phyloP scores from a whole-genome alignment of 2,888 invertebrate species.

The Pheosia gnoma region DNA sequence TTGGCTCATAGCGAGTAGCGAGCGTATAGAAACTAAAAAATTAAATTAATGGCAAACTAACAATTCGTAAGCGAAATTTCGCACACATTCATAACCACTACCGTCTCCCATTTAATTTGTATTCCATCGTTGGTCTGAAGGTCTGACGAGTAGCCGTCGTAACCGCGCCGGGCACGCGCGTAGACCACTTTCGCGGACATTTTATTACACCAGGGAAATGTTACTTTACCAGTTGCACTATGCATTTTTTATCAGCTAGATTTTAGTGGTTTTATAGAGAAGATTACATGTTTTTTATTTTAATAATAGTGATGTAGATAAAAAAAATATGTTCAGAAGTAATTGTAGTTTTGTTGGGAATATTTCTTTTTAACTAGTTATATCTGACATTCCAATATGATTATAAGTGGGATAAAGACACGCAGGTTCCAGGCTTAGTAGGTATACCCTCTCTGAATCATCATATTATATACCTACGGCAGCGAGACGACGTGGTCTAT shows the following conservation, averaged over 20 bases:
- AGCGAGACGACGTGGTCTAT: too few relatives aligned
- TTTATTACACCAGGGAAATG: slow-evolving; percentile 20
- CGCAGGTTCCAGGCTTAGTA: too few relatives aligned
- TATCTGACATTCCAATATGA: too few relatives aligned
- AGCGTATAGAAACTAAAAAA: neutral
- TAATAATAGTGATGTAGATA: too few relatives aligned
- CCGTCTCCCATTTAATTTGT: slow-evolving; percentile 25
- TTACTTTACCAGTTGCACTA: slow-evolving; percentile 9
- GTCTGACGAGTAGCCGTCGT: slow-evolving; percentile 24
- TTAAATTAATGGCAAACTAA: neutral
- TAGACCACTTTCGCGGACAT: slow-evolving; percentile 15
- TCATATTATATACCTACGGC: too few relatives aligned
- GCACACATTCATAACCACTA: neutral
- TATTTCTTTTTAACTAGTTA: too few relatives aligned
- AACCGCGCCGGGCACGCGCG: slow-evolving; percentile 26
- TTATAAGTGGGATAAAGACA: too few relatives aligned
- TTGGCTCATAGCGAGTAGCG: too few relatives aligned
- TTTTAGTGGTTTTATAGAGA: neutral
- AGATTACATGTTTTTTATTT: neutral
- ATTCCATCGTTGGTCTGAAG: slow-evolving; percentile 17
- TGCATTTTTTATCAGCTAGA: slow-evolving; percentile 5
- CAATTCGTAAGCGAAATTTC: neutral
- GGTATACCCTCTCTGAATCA: too few relatives aligned
- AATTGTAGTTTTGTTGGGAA: too few relatives aligned
- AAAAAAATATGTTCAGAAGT: too few relatives aligned